A percentile compares a stretch with the other conserved stretches of the same genome.
These are phyloP conservation scores for Acholoe squamosa DNA, from an alignment of 2,888 invertebrate species.

Conservation along the genomic window DNA sequence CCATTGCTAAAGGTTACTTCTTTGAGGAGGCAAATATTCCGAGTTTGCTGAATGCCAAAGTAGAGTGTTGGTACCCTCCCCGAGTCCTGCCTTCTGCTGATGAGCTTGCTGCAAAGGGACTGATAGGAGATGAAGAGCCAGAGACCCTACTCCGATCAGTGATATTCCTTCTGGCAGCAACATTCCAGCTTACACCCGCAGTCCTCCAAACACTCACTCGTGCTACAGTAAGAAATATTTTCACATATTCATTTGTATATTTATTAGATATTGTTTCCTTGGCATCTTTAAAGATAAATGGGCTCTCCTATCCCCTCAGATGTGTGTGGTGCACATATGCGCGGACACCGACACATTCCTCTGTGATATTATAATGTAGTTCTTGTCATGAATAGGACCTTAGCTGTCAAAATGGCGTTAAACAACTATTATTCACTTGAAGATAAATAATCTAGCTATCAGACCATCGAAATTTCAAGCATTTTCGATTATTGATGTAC, in stretches of 20 bases:
- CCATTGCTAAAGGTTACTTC: neutral
- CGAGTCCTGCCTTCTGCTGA: neutral
- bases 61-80: neutral
- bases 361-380: too few species aligned
- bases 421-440: too few species aligned
- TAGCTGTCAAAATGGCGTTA: too few species aligned
- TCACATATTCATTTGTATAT: too few species aligned
- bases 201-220: neutral
- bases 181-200: neutral
- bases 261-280: neutral
- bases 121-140: neutral
- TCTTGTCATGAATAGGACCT: too few species aligned
- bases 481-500: too few species aligned
- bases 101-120: neutral
- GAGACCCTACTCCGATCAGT: neutral
- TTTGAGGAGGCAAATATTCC: constrained; percentile 1
- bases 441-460: too few species aligned
- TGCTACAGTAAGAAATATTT: too few species aligned
- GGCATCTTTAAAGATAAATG: neutral
- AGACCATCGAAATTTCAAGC: too few species aligned
- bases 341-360: too few species aligned
- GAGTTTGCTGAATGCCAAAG: neutral
- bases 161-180: neutral
- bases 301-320: too few species aligned
- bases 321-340: too few species aligned